phyloP scores from a whole-genome alignment of 2,888 invertebrate genomes.

The Caenorhabditis doughertyi region DNA sequence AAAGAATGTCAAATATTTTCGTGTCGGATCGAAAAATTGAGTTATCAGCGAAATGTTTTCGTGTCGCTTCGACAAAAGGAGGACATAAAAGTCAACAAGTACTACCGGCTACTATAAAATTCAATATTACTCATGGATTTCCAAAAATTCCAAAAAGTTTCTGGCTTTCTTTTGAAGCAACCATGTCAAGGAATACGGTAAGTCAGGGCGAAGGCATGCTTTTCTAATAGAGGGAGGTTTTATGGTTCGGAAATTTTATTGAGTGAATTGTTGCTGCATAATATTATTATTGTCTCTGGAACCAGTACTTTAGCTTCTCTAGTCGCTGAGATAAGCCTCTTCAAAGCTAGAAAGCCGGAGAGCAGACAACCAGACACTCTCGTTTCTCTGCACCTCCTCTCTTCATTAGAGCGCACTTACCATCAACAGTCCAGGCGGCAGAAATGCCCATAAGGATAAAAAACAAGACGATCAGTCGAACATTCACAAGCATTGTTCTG shows the following conservation, averaged over 20 bases:
- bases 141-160: slow-evolving; percentile 60
- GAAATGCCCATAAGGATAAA: slow-evolving; percentile 37
- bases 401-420: no score
- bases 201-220: slow-evolving; percentile 14
- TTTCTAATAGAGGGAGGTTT: no score
- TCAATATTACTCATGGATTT: slow-evolving; percentile 51
- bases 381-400: no score
- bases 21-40: slow-evolving; percentile 61
- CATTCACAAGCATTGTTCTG: slow-evolving; percentile 37
- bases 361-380: no score
- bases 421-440: slow-evolving; percentile 59
- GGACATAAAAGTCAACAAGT: slow-evolving; percentile 49
- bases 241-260: no score
- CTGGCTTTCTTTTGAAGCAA: slow-evolving; percentile 52
- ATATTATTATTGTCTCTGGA: no score
- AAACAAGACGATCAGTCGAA: slow-evolving; percentile 33
- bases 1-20: slow-evolving; percentile 61
- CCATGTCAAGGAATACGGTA: slow-evolving; percentile 60
- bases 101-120: slow-evolving; percentile 53
- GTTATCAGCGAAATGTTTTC: slow-evolving; percentile 64
- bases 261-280: no score
- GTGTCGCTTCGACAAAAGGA: slow-evolving; percentile 54
- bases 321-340: no score
- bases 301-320: no score
- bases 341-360: no score